These are phyloP conservation scores for Buathra laborator DNA, from an alignment of 2,888 invertebrate species.

Conservation along the genomic window DNA sequence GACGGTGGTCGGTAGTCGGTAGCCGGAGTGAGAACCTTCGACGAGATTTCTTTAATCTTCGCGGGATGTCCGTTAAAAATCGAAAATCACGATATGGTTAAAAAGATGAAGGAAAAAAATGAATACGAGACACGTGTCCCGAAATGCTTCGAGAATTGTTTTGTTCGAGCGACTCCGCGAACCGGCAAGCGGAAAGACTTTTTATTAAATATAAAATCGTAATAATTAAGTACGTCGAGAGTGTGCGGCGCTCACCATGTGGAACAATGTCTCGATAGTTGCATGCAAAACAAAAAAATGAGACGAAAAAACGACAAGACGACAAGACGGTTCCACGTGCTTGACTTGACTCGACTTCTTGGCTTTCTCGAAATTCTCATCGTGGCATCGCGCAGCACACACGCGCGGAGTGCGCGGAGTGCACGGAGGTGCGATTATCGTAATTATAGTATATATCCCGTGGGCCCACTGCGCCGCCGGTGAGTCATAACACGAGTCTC, in stretches of 20 bases:
- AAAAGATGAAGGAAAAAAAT: too few species aligned
- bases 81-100: neutral
- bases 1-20: slow-evolving; percentile 80
- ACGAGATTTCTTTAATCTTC: slow-evolving; percentile 21
- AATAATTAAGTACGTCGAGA: neutral
- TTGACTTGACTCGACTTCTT: neutral
- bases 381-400: slow-evolving; percentile 2
- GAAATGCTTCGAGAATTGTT: neutral
- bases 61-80: slow-evolving; percentile 55
- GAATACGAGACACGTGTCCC: neutral
- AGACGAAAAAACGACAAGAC: neutral
- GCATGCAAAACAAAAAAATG: neutral
- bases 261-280: slow-evolving; percentile 29
- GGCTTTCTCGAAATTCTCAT: slow-evolving; percentile 38
- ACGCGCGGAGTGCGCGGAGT: slow-evolving; percentile 8
- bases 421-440: slow-evolving; percentile 49
- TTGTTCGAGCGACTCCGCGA: too few species aligned
- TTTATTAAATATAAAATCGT: neutral
- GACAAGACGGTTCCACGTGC: neutral
- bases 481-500: slow-evolving; percentile 45
- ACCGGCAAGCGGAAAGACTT: neutral
- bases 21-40: neutral
- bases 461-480: slow-evolving; percentile 12
- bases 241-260: neutral
- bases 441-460: slow-evolving; percentile 52